Evolutionary conservation across 1,140 invertebrate genomes (phyloP).

Genomic region (Lepidurus apus): DNA sequence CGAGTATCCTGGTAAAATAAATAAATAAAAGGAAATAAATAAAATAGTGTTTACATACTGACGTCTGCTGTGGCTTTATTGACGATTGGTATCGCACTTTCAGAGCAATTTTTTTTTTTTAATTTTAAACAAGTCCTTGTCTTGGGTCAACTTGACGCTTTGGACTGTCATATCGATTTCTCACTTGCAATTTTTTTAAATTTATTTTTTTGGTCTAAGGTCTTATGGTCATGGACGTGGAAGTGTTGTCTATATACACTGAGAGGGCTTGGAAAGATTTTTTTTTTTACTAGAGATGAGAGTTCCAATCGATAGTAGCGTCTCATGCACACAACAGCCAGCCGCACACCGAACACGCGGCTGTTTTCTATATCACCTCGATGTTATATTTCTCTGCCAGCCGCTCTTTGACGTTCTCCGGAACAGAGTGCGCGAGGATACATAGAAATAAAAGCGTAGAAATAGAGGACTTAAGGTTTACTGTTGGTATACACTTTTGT

Average conservation of each 20-base stretch:
- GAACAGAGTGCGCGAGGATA: no score
- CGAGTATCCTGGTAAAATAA: not conserved
- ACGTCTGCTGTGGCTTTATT: not conserved
- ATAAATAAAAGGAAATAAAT: not conserved
- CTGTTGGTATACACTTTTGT: not conserved
- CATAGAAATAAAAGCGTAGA: not conserved
- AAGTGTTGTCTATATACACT: not conserved
- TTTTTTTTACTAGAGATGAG: not conserved
- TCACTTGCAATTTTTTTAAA: not conserved
- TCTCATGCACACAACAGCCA: not conserved
- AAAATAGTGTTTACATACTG: not conserved
- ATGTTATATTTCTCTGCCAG: not conserved
- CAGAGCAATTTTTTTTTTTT: no score
- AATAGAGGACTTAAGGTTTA: not conserved
- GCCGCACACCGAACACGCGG: not conserved
- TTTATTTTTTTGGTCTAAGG: not conserved
- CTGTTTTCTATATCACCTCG: not conserved
- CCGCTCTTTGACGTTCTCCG: not conserved
- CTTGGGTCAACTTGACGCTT: not conserved
- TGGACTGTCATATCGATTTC: not conserved
- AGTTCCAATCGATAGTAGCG: constrained; percentile 1
- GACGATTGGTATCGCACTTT: no score
- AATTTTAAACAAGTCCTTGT: no score
- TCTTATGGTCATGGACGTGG: not conserved
- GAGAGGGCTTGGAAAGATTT: not conserved